Conservation (phyloP, 2,797 vertebrate genomes). For the Oceanodroma leucorhoa region DNA sequence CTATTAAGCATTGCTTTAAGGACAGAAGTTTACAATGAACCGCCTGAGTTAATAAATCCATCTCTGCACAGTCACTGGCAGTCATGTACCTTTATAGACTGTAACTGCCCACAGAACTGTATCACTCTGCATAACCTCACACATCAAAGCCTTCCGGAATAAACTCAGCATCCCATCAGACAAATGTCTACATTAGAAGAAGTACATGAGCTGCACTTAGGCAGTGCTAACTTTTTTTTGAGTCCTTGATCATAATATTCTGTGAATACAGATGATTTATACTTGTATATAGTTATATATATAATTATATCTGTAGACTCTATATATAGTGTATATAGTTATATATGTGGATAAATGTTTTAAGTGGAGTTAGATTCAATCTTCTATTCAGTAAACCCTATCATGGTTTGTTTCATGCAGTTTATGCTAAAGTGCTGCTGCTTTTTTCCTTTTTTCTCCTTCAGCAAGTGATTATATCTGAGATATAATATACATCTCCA, state of each 20-base stretch:
- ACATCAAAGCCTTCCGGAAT: background rate
- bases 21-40: background rate
- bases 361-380: background rate
- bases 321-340: background rate
- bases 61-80: background rate
- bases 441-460: background rate
- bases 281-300: background rate
- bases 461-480: background rate
- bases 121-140: fast-evolving
- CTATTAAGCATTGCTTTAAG: background rate
- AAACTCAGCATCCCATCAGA: background rate
- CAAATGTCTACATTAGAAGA: background rate
- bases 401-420: background rate
- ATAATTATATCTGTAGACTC: background rate
- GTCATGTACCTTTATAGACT: background rate
- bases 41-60: background rate
- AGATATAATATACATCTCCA: background rate
- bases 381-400: background rate
- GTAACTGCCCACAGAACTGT: background rate
- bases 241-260: background rate
- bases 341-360: background rate
- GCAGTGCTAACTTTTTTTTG: background rate
- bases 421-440: background rate
- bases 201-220: background rate
- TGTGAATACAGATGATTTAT: background rate